phyloP scores from a whole-genome alignment of 2,113 vertebrate genomes.

The Corythaeola cristata region DNA sequence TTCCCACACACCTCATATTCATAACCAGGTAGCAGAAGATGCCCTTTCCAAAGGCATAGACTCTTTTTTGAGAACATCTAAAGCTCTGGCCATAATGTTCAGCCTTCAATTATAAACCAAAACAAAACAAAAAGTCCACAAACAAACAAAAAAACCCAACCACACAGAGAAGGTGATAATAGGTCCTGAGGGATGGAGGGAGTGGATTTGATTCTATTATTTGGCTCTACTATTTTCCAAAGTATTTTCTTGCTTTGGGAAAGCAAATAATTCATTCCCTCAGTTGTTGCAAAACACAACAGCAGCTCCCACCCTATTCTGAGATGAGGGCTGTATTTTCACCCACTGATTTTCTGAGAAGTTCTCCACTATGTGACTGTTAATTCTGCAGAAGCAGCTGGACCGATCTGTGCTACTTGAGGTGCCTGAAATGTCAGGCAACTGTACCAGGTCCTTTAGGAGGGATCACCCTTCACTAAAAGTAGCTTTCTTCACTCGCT shows the following conservation, averaged over 20 bases:
- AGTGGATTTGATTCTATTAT: not conserved
- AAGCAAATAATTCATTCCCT: not conserved
- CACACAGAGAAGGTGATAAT: not conserved
- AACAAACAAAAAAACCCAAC: not conserved
- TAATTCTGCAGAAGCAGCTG: not conserved
- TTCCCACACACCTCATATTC: not conserved
- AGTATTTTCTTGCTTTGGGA: not conserved
- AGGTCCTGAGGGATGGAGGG: not conserved
- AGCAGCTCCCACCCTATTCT: not conserved
- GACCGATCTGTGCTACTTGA: not conserved
- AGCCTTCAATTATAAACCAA: not conserved
- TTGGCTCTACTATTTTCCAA: not conserved
- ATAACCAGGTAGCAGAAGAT: not conserved
- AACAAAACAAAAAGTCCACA: not conserved
- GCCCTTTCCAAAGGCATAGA: not conserved
- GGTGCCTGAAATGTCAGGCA: not conserved
- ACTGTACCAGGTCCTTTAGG: not conserved
- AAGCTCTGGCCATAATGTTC: not conserved
- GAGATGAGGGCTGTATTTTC: not conserved
- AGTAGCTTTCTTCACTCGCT: not conserved
- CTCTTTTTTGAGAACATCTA: not conserved
- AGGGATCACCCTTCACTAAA: not conserved
- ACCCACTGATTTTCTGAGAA: not conserved
- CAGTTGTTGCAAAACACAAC: not conserved
- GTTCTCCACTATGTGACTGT: not conserved